Base-by-base conservation (phyloP, 1,140 invertebrate species). In the Spodoptera litura region DNA sequence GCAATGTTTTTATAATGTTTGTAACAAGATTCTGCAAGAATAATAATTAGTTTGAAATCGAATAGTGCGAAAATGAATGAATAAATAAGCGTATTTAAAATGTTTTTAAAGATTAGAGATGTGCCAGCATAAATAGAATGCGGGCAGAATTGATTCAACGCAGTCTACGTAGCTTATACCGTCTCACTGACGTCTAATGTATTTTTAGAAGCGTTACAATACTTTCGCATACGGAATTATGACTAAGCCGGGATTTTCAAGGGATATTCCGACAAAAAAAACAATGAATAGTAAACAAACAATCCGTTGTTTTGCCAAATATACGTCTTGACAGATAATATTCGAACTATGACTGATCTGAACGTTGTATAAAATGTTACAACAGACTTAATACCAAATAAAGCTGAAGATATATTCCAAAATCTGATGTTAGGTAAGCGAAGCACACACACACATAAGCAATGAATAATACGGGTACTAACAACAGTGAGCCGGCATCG, bases 401-500 rank as follows among this genome's bases (percentile, higher is more conserved):
- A 12, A 49, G n/a, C 58, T 75, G 25, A 75, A 61, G 72, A 62
- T 61, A 75, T 62, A 75, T 75, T 58, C 27, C 31, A 52, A 62
- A 75, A 58, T 73, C 71, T 59, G 53, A 59, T 73, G 71, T 55
- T 59, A 49, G 35, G 8, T 59, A 59, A 73, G 31, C 71, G n/a
- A 49, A 70, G 70, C 58, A n/a, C 71, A 59, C 71, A 59, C 71
- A 73, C 71, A 73, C 53, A 72, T 44, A 73, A 59, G 25, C 72
- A 78, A 49, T 80, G 53, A 80, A 59, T 77, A 80, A 74, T 80
- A 58, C 59, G 44, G 38, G 62, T 25, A 25, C 38, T 35, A 52
- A 38, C 66, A 61, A 55, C 78, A 77, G 78, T 59, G 78, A 76
- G 66, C 56, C 73, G 73, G 72, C 59, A 72, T 35, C 72, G 77